A percentile compares a stretch with the other conserved stretches of the same genome.
Conservation (phyloP, 2,888 invertebrate species). For the Oxyteleia sp. region DNA sequence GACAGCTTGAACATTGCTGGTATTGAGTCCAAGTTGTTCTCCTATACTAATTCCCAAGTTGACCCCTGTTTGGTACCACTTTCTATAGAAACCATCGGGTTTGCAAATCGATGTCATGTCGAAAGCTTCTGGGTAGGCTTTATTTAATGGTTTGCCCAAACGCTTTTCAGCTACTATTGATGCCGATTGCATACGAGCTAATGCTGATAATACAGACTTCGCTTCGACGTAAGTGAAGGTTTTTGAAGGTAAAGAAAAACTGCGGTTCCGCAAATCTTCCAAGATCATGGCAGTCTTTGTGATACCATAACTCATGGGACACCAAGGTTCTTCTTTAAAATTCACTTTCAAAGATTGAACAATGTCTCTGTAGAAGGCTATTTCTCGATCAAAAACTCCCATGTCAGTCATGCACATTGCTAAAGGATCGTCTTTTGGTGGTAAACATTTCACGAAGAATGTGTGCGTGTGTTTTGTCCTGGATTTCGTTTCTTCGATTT, state of each 20-base stretch:
- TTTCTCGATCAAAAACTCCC: slow-evolving; percentile 88
- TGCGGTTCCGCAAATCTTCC: slow-evolving; percentile 84
- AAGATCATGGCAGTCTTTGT: slow-evolving; percentile 83
- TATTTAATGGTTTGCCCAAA: slow-evolving; percentile 76
- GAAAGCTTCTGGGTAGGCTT: slow-evolving; percentile 79
- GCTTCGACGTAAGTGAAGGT: slow-evolving; percentile 74
- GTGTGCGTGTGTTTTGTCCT: slow-evolving; percentile 71
- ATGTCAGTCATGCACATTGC: slow-evolving; percentile 88
- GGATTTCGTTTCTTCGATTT: slow-evolving; percentile 45
- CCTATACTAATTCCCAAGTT: slow-evolving; percentile 77
- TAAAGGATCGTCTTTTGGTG: slow-evolving; percentile 88
- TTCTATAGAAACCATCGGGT: slow-evolving; percentile 66
- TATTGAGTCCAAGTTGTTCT: slow-evolving; percentile 63
- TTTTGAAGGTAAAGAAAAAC: slow-evolving; percentile 78
- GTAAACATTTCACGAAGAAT: slow-evolving; percentile 90
- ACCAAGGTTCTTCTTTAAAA: slow-evolving; percentile 78
- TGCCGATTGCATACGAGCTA: slow-evolving; percentile 83
- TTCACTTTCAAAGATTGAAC: slow-evolving; percentile 85
- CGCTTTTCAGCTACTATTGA: slow-evolving; percentile 81
- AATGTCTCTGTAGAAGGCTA: slow-evolving; percentile 87
- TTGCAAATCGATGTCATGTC: slow-evolving; percentile 21
- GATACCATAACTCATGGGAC: slow-evolving; percentile 83
- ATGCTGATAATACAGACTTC: slow-evolving; percentile 77
- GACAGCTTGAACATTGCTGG: slow-evolving; percentile 31
- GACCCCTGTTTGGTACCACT: slow-evolving; percentile 62